These are phyloP conservation scores for Trematomus bernacchii DNA, from an alignment of 2,797 vertebrate genomes.

Conservation along the genomic window DNA sequence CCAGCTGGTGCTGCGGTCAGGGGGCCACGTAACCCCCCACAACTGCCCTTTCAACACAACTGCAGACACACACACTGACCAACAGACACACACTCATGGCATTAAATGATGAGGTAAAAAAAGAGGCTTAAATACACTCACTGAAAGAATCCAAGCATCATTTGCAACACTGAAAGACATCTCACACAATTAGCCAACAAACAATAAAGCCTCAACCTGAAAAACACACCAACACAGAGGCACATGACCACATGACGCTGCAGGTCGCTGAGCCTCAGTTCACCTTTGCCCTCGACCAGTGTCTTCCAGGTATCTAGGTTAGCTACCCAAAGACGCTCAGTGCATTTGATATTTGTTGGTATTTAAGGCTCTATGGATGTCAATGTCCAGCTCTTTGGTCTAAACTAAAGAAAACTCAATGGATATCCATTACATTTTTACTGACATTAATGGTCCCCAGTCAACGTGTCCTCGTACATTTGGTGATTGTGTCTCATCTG, in stretches of 20 bases:
- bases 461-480: background rate
- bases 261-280: conserved; percentile 37
- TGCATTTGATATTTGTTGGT: background rate
- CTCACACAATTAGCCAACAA: background rate
- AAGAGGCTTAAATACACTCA: conserved; percentile 18
- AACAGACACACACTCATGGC: conserved; percentile 16
- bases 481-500: background rate
- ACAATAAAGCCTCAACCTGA: conserved; percentile 10
- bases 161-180: conserved; percentile 19
- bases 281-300: conserved; percentile 34
- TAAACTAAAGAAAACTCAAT: background rate
- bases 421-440: background rate
- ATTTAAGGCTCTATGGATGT: background rate
- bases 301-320: conserved; percentile 28
- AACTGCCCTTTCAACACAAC: conserved; percentile 32
- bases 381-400: background rate
- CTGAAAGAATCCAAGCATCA: conserved; percentile 2
- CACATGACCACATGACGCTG: conserved; percentile 14
- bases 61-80: conserved; percentile 22
- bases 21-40: conserved; percentile 49
- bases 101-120: conserved; percentile 22
- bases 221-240: conserved; percentile 1
- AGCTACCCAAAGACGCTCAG: background rate
- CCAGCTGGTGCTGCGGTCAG: conserved; percentile 77
- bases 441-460: background rate